A percentile compares a stretch with the other conserved stretches of the same genome.
phyloP scores from a whole-genome alignment of 2,888 invertebrate species.

The Synergus laeviventris region DNA sequence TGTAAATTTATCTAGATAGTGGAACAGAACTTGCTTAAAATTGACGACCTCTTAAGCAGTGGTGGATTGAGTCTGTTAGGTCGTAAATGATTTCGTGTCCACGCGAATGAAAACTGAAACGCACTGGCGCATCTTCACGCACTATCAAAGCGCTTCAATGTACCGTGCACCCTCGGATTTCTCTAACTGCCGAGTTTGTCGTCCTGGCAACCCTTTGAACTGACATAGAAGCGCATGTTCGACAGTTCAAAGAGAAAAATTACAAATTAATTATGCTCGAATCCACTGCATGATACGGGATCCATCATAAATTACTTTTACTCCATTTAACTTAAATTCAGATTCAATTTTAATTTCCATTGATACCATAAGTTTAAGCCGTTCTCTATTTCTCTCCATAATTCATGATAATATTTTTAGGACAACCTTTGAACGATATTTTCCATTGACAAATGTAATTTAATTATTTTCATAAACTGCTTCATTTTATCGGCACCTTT shows the following conservation, averaged over 20 bases:
- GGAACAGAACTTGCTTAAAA: not conserved
- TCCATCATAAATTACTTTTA: constrained; percentile 6
- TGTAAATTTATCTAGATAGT: not conserved
- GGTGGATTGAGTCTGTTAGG: constrained; percentile 11
- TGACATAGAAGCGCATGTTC: not conserved
- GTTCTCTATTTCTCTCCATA: not conserved
- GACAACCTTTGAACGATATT: too few species aligned
- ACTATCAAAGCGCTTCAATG: constrained; percentile 34
- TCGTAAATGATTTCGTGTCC: constrained; percentile 11
- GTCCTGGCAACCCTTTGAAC: constrained; percentile 28
- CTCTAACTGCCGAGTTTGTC: constrained; percentile 11
- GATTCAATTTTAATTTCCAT: not conserved
- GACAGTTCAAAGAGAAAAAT: constrained; percentile 35
- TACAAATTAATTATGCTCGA: constrained; percentile 30
- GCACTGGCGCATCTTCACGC: constrained; percentile 31
- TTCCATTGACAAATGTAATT: too few species aligned
- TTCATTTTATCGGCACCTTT: not conserved
- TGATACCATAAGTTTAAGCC: not conserved
- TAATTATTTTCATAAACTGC: too few species aligned
- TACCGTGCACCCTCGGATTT: constrained; percentile 26
- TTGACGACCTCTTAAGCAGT: not conserved
- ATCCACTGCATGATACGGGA: constrained; percentile 12
- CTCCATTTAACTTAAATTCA: not conserved
- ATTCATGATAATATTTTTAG: too few species aligned
- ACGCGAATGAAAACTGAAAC: constrained; percentile 24